Evolutionary conservation across 2,888 invertebrate species (phyloP).

Genomic region (Cybosia mesomella): DNA sequence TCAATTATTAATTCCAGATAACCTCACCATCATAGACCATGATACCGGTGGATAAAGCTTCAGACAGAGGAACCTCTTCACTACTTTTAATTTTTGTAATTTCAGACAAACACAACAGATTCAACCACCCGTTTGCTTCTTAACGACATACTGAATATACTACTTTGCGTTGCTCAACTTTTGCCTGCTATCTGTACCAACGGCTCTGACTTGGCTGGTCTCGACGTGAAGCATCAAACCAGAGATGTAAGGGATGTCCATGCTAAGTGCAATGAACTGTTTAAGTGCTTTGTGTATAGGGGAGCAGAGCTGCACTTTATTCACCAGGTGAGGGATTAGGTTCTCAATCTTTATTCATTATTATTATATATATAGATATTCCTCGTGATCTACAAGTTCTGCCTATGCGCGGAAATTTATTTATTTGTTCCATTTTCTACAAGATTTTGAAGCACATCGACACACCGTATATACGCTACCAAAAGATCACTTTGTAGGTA

Average conservation of each 20-base stretch:
- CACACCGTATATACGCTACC: no score
- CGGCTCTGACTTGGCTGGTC: slow-evolving; percentile 88
- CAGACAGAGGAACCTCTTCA: not conserved
- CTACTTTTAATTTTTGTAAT: slow-evolving; percentile 11
- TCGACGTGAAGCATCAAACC: slow-evolving; percentile 86
- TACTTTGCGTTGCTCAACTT: slow-evolving; percentile 91
- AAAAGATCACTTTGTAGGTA: no score
- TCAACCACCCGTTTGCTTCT: slow-evolving; percentile 85
- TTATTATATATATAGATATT: no score
- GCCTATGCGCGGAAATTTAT: no score
- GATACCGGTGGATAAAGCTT: no score
- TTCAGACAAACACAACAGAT: slow-evolving; percentile 89
- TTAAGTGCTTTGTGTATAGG: slow-evolving; percentile 91
- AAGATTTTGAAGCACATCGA: no score
- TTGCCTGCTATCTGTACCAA: slow-evolving; percentile 89
- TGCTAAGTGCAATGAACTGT: slow-evolving; percentile 93
- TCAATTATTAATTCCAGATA: no score
- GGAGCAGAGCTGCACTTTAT: slow-evolving; percentile 92
- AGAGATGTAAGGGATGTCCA: slow-evolving; percentile 93
- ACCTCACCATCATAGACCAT: no score
- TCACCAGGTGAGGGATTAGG: slow-evolving; percentile 88
- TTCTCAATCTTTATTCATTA: not conserved
- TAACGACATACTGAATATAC: slow-evolving; percentile 92
- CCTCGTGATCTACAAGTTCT: no score
- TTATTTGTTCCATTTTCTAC: no score